Percentiles rank a stretch among this genome's conserved stretches.
These are phyloP conservation scores for Lepisosteus oculatus DNA, from an alignment of 2,113 vertebrate genomes.

Conservation along the genomic window DNA sequence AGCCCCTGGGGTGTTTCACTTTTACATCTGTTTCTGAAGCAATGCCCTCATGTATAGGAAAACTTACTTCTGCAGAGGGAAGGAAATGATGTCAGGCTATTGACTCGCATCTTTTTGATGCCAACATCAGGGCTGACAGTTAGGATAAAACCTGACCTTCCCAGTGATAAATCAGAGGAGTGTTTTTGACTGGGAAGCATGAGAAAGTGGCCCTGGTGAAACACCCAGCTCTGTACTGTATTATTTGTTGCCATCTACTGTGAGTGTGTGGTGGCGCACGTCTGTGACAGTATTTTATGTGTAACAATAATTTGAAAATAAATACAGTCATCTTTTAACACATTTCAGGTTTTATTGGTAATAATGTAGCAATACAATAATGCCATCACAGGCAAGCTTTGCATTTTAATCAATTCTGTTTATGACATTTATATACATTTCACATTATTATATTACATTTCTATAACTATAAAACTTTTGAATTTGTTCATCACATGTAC, in stretches of 20 bases:
- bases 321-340: too few relatives aligned
- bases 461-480: too few relatives aligned
- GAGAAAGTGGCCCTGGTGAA: constrained; percentile 30
- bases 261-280: constrained; percentile 15
- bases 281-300: background rate
- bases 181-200: constrained; percentile 24
- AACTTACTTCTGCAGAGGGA: constrained; percentile 19
- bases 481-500: too few relatives aligned
- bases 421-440: too few relatives aligned
- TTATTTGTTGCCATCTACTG: background rate
- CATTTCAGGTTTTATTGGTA: too few relatives aligned
- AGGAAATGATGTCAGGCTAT: constrained; percentile 29
- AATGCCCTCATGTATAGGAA: constrained; percentile 37
- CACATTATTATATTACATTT: too few relatives aligned
- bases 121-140: constrained; percentile 6
- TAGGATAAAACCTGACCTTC: constrained; percentile 27
- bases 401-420: too few relatives aligned
- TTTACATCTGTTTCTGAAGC: constrained; percentile 32
- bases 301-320: too few relatives aligned
- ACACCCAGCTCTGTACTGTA: background rate
- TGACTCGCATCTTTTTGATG: constrained; percentile 18
- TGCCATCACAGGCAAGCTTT: too few relatives aligned
- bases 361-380: too few relatives aligned
- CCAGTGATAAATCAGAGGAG: constrained; percentile 18
- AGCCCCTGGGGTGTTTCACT: constrained; percentile 49